Percentiles rank a stretch among this genome's conserved stretches.
Conservation (phyloP, 2,113 vertebrate species). For the Phylloscopus trochilus region DNA sequence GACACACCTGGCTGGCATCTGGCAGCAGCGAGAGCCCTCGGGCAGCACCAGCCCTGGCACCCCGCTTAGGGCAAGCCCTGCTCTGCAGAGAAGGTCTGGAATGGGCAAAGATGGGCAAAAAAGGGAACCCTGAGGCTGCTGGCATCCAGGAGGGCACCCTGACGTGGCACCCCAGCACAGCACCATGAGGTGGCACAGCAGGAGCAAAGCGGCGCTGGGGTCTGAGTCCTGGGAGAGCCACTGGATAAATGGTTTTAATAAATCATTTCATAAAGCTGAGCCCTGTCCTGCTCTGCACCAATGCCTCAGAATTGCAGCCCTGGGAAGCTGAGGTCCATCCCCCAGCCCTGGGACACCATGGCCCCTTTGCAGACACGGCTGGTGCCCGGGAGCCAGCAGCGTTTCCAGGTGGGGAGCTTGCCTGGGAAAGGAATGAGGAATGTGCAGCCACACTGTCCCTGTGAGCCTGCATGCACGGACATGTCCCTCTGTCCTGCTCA, state of each 20-base stretch:
- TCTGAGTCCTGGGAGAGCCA: not conserved
- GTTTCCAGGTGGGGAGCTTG: not conserved
- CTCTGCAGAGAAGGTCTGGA: not conserved
- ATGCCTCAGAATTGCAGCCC: accelerated
- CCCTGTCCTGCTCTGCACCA: not conserved
- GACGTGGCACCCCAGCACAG: accelerated
- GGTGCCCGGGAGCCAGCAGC: not conserved
- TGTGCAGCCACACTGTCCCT: not conserved
- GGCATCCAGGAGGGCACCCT: not conserved
- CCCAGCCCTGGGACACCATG: accelerated
- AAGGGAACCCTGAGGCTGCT: not conserved
- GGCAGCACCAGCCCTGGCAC: not conserved
- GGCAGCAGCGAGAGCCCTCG: accelerated
- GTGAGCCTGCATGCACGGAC: not conserved
- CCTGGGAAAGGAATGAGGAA: slow-evolving; percentile 35
- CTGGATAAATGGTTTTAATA: not conserved
- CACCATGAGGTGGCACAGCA: not conserved
- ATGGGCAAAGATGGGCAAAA: not conserved
- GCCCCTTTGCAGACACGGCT: accelerated
- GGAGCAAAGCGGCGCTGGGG: accelerated
- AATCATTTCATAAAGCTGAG: not conserved
- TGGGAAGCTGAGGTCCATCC: accelerated
- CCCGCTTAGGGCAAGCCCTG: not conserved
- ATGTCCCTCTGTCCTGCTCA: not conserved
- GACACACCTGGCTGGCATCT: not conserved